Evolutionary conservation across 2,888 invertebrate species (phyloP).

Genomic region (Drosophila lacicola): DNA sequence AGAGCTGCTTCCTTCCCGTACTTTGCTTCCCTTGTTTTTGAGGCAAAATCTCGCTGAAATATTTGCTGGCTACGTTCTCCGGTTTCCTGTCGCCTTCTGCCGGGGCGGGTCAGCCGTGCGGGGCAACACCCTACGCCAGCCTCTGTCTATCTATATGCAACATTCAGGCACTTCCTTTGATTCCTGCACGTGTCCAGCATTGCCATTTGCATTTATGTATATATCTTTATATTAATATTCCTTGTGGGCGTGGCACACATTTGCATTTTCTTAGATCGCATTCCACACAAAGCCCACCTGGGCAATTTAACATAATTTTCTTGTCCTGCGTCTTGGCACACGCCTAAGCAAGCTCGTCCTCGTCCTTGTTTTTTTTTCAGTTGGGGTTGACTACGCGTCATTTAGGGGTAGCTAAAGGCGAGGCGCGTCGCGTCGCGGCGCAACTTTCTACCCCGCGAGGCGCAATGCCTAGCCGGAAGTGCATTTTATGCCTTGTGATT

Average conservation of each 20-base stretch:
- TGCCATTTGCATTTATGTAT: background rate
- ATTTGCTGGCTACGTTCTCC: conserved; percentile 20
- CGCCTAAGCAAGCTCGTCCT: conserved; percentile 49
- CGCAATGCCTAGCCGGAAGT: conserved; percentile 57
- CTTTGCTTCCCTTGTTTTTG: conserved; percentile 55
- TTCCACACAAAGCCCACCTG: conserved; percentile 17
- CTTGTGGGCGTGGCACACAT: conserved; percentile 62
- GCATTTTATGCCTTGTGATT: conserved; percentile 76
- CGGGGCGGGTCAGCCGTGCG: conserved; percentile 62
- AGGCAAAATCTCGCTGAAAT: conserved; percentile 59
- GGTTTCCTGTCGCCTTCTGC: conserved; percentile 38
- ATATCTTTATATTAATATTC: background rate
- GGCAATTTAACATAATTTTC: conserved; percentile 10
- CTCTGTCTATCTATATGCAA: conserved; percentile 15
- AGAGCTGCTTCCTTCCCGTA: conserved; percentile 24
- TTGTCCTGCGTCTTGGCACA: conserved; percentile 61
- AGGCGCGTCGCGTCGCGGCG: conserved; percentile 19
- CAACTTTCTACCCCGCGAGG: conserved; percentile 40
- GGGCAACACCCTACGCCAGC: conserved; percentile 35
- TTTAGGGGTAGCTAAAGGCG: conserved; percentile 44
- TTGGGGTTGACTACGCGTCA: conserved; percentile 11
- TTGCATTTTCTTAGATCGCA: conserved; percentile 36
- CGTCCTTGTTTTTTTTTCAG: background rate
- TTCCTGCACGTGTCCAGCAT: conserved; percentile 68
- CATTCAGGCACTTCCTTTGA: conserved; percentile 15